A percentile compares a stretch with the other conserved stretches of the same genome.
Conservation (phyloP, 2,113 vertebrate genomes). For the Asarcornis scutulata region DNA sequence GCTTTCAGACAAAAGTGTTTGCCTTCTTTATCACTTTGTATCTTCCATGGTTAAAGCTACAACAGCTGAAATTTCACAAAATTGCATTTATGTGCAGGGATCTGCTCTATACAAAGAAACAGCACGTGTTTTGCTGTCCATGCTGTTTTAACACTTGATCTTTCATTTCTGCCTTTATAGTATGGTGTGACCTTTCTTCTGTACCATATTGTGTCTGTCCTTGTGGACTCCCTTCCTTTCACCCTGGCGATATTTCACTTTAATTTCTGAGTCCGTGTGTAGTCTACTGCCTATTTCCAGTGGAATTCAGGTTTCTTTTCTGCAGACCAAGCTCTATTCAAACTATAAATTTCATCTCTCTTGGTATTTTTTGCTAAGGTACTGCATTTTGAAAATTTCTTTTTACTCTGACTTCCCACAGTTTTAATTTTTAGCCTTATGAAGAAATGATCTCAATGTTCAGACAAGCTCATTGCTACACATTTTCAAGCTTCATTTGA, state of each 20-base stretch:
- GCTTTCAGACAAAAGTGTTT: not conserved
- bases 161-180: not conserved
- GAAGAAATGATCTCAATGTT: not conserved
- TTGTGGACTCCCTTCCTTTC: not conserved
- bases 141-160: not conserved
- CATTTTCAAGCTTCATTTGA: not conserved
- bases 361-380: not conserved
- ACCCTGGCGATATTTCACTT: not conserved
- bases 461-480: slow-evolving; percentile 11
- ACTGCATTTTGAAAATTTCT: not conserved
- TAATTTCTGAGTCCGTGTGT: not conserved
- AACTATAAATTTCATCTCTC: slow-evolving; percentile 16
- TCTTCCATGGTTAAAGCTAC: not conserved
- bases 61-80: not conserved
- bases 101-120: not conserved
- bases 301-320: slow-evolving; percentile 12
- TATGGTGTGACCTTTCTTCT: not conserved
- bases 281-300: not conserved
- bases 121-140: accelerated
- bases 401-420: not conserved
- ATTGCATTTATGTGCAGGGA: not conserved
- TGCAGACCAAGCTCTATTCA: not conserved
- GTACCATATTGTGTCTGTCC: not conserved
- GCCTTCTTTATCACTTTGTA: not conserved
- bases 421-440: slow-evolving; percentile 19